These are phyloP conservation scores for Notechis scutatus DNA, from an alignment of 2,113 vertebrate species.

Conservation along the genomic window DNA sequence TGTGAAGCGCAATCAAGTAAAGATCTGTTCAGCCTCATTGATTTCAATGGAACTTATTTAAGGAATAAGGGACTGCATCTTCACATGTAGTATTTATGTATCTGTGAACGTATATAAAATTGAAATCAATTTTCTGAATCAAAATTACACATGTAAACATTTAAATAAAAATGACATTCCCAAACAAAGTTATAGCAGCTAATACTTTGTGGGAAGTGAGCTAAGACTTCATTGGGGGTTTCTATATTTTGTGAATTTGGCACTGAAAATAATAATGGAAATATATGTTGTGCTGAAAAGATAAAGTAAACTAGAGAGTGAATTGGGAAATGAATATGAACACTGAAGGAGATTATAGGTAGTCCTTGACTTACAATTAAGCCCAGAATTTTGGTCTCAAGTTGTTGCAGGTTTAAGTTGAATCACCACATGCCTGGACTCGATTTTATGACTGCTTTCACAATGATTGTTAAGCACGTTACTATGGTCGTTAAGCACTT, in stretches of 20 bases:
- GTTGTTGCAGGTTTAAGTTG: background rate
- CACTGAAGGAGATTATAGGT: background rate
- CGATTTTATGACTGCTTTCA: background rate
- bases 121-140: background rate
- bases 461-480: background rate
- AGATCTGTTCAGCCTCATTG: background rate
- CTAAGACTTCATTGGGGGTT: background rate
- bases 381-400: background rate
- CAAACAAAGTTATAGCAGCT: background rate
- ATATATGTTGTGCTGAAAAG: background rate
- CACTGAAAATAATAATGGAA: background rate
- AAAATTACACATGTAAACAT: background rate
- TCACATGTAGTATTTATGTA: background rate
- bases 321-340: background rate
- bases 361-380: background rate
- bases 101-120: background rate
- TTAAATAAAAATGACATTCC: background rate
- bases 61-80: background rate
- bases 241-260: background rate
- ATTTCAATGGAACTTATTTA: background rate
- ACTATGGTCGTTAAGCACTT: background rate
- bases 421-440: background rate
- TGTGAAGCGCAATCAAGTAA: background rate
- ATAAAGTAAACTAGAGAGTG: background rate
- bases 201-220: background rate